Percentiles rank a stretch among this genome's conserved stretches.
Evolutionary conservation across 1,140 invertebrate species (phyloP).

Genomic region (Nixonia krombeini): DNA sequence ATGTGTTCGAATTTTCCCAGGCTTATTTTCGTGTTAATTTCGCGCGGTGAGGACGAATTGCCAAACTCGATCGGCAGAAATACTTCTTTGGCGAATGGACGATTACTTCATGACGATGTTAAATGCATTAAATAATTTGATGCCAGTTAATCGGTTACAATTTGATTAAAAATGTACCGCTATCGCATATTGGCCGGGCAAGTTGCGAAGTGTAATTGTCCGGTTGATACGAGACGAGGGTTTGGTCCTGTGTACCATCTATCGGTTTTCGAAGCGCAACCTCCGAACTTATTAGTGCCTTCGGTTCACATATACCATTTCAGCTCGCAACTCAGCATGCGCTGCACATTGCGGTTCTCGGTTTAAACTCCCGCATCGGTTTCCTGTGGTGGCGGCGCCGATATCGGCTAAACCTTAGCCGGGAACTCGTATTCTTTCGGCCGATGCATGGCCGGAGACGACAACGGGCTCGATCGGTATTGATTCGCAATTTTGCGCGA

Average conservation of each 20-base stretch:
- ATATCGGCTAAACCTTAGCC: constrained; percentile 8
- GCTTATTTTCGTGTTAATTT: too few species aligned
- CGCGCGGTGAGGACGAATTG: too few species aligned
- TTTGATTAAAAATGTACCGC: constrained; percentile 1
- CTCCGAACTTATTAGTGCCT: too few species aligned
- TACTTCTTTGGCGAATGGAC: too few species aligned
- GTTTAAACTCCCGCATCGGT: constrained; percentile 17
- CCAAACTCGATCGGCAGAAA: too few species aligned
- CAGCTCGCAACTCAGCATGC: constrained; percentile 5
- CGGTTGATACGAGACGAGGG: constrained; percentile 5
- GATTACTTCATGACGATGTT: too few species aligned
- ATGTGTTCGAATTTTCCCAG: too few species aligned
- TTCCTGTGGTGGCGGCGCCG: constrained; percentile 5
- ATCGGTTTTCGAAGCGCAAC: constrained; percentile 15
- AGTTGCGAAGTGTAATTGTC: constrained; percentile 18
- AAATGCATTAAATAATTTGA: neutral
- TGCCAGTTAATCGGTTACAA: neutral
- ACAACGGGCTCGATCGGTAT: constrained; percentile 27
- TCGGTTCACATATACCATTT: constrained; percentile 9
- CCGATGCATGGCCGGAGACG: neutral
- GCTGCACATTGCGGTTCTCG: constrained; percentile 13
- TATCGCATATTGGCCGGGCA: constrained; percentile 4
- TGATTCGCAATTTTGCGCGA: constrained; percentile 35
- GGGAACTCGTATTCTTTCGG: constrained; percentile 18
- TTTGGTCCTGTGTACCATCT: constrained; percentile 6